phyloP scores from a whole-genome alignment of 2,113 vertebrate genomes.

The Laticauda colubrina region DNA sequence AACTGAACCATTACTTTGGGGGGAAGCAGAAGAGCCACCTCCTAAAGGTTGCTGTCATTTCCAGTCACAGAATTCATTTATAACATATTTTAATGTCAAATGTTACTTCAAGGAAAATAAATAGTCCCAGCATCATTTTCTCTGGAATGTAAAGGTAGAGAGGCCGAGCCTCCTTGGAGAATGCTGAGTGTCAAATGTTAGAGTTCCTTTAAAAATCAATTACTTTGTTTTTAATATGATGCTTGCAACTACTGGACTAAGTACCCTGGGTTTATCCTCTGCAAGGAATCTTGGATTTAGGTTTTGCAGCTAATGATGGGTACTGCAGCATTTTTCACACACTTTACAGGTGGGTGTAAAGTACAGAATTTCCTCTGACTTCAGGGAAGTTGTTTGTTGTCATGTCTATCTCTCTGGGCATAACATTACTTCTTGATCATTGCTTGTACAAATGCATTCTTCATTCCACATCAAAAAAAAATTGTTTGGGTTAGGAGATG shows the following conservation, averaged over 20 bases:
- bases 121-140: neutral
- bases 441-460: neutral
- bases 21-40: neutral
- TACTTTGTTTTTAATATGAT: neutral
- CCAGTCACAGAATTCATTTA: neutral
- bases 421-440: neutral
- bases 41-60: accelerated
- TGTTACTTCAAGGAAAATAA: neutral
- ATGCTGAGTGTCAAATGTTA: neutral
- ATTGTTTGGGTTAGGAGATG: neutral
- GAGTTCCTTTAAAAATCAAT: neutral
- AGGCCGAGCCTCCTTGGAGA: neutral
- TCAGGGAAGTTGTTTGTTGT: neutral
- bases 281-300: neutral
- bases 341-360: neutral
- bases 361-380: neutral
- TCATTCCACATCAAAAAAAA: neutral
- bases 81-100: neutral
- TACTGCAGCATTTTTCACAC: neutral
- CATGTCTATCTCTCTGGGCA: neutral
- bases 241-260: neutral
- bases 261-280: neutral
- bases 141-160: neutral
- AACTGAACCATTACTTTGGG: neutral
- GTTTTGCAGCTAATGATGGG: neutral